Percentiles rank a stretch among this genome's conserved stretches.
Conservation (phyloP, 2,113 vertebrate genomes). For the Vulpes vulpes region DNA sequence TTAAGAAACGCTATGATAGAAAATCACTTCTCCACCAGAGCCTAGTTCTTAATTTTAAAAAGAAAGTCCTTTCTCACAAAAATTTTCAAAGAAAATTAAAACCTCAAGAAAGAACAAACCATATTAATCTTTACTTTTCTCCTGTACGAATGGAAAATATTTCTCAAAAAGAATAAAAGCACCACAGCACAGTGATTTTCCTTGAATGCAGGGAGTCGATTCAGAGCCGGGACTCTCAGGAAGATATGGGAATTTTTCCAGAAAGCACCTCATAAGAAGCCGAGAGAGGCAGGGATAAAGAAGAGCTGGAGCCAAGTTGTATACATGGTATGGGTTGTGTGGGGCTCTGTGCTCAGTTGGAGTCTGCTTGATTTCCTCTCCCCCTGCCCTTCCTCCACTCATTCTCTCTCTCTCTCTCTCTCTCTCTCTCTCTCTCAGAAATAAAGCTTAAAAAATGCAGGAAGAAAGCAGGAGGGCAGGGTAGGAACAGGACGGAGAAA, state of each 20-base stretch:
- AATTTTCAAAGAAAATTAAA: conserved; percentile 24
- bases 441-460: neutral
- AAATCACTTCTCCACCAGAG: neutral
- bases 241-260: neutral
- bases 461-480: neutral
- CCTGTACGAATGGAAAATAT: neutral
- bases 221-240: rapidly evolving
- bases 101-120: neutral
- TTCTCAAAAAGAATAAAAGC: neutral
- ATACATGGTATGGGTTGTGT: neutral
- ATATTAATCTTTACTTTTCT: neutral
- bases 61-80: neutral
- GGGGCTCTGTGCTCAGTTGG: no score
- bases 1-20: neutral
- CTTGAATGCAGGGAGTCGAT: neutral
- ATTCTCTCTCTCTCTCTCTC: no score
- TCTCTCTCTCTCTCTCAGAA: neutral
- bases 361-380: no score
- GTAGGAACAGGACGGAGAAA: rapidly evolving
- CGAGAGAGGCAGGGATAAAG: neutral
- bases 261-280: neutral
- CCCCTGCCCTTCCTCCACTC: no score
- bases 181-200: neutral
- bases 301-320: neutral
- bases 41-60: neutral